phyloP scores from a whole-genome alignment of 2,888 invertebrate genomes.

The Sinodicranocentrus sp. region DNA sequence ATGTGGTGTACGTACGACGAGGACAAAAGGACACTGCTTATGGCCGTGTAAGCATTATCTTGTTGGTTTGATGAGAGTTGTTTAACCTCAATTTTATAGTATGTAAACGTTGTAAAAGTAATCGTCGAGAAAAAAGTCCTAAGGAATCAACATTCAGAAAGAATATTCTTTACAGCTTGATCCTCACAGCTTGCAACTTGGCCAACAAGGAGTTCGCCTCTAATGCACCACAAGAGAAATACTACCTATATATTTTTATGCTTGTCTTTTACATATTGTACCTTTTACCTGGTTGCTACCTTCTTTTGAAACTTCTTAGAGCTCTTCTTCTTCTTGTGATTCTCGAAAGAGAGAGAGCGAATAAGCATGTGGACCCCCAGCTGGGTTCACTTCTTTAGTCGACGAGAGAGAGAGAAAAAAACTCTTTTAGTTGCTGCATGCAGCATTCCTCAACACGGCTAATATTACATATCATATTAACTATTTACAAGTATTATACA shows the following conservation, averaged over 20 bases:
- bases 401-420: background rate
- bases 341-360: background rate
- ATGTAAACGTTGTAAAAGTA: conserved; percentile 46
- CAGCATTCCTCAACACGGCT: background rate
- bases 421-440: no score
- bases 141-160: background rate
- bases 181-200: conserved; percentile 11
- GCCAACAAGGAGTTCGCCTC: background rate
- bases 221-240: no score
- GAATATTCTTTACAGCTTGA: conserved; percentile 43
- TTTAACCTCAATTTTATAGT: conserved; percentile 52
- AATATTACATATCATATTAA: conserved; percentile 4
- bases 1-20: no score
- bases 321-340: background rate
- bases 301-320: conserved; percentile 6
- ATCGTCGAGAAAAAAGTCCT: background rate
- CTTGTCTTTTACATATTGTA: background rate
- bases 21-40: no score
- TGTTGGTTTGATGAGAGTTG: conserved; percentile 19
- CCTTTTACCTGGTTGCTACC: conserved; percentile 1
- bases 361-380: conserved; percentile 68
- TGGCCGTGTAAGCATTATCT: no score
- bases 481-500: no score
- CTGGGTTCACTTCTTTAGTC: conserved; percentile 58
- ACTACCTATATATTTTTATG: no score